Base-by-base conservation (phyloP, 2,888 invertebrate genomes). In the Salpingus planirostris region DNA sequence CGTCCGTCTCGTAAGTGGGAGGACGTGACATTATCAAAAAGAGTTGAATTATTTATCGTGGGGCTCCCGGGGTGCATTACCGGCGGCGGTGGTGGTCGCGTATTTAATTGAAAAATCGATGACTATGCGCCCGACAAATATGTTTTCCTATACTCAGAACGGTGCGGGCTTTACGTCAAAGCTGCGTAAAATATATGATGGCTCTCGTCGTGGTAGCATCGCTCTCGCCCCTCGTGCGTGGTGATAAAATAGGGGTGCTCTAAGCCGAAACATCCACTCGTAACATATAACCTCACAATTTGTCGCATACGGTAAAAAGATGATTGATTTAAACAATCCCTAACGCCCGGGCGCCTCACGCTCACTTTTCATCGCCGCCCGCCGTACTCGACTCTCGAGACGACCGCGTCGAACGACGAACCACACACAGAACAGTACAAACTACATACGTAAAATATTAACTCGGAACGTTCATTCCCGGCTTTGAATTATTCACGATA, bases 291-390 rank as follows among this genome's bases (percentile, higher is more conserved):
- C 44, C 44, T 43, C 42, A 43, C 47, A 50, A 52, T 51, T 52
- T 52, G 50, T 51, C 49, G 47, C 45, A 39, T 40, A 36, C 42
- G 43, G 49, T 44, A 52, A 52, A 52, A 52, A 51, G 48, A 49
- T 50, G 49, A 52, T 51, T 51, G 52, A 52, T 52, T 51, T 47
- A 49, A 51, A 50, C 49, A 51, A 50, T 48, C 44, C 43, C 38
- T 35, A 36, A 33, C 34, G 44, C 43, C 34, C 25, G 35, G 33
- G 33, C n/a, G 47, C 36, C 31, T 34, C 42, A 40, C 38, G 29
- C 39, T 32, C 33, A 42, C 38, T 39, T 42, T 35, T 44, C 40
- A 44, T 38, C 38, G 38, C 30, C 29, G 31, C 27, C 32, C 27
- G 26, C 24, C 29, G 27, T 13, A 10, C 15, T 3, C 28, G 7